Evolutionary conservation across 2,888 invertebrate genomes (phyloP).

Genomic region (Buathra laborator): DNA sequence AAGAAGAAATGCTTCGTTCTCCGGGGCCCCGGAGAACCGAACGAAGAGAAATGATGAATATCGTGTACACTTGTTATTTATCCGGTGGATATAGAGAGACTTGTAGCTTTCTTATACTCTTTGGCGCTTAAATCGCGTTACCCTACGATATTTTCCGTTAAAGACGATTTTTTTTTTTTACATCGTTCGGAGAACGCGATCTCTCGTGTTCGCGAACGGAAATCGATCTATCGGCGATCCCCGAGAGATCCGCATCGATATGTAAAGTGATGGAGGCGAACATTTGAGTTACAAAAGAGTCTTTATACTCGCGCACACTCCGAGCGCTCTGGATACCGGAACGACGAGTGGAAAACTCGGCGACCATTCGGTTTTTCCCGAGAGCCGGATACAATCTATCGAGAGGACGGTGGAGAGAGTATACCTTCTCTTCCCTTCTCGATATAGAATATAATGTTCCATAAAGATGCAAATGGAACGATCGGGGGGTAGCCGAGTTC

Average conservation of each 20-base stretch:
- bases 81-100: neutral
- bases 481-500: slow-evolving; percentile 7
- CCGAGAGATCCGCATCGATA: slow-evolving; percentile 37
- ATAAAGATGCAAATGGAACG: slow-evolving; percentile 73
- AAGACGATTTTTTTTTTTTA: neutral
- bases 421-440: neutral
- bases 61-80: neutral
- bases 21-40: neutral
- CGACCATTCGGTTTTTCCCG: slow-evolving; percentile 1
- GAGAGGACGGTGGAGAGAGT: neutral
- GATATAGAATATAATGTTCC: slow-evolving; percentile 70
- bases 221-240: neutral
- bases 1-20: slow-evolving; percentile 16
- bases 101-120: neutral
- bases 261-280: slow-evolving; percentile 41
- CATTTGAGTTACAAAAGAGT: slow-evolving; percentile 51
- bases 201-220: neutral
- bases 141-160: too few relatives aligned
- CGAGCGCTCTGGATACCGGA: neutral
- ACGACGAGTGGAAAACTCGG: slow-evolving; percentile 5
- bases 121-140: neutral
- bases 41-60: neutral
- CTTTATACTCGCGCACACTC: slow-evolving; percentile 5
- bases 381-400: slow-evolving; percentile 26
- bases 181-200: neutral